Base-by-base conservation (phyloP, 2,113 vertebrate genomes). In the Strix aluco region DNA sequence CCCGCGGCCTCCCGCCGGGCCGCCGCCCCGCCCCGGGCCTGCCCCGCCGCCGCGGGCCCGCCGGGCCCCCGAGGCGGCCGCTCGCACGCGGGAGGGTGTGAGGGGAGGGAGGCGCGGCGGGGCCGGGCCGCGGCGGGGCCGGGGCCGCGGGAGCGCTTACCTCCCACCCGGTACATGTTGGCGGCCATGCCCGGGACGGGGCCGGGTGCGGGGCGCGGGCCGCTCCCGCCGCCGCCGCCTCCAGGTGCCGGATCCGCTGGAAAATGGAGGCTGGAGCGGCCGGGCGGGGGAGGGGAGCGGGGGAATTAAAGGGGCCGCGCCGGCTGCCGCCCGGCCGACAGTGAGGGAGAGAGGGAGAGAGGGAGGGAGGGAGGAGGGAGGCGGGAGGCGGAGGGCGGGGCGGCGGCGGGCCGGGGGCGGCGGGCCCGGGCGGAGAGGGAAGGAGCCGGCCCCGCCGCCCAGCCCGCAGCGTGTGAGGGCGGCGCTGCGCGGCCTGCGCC, bases 91-190 rank as follows among this genome's bases (percentile, higher is more conserved):
- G 18, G 30, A 57, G 34, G 55, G 13, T 11, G 40, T 4, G 52
- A 21, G 13, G 46, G 51, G 34, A 21, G 19, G 49, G 75, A 55
- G 44, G 19, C 57, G 61, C 36, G 62, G 55, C 30, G 20, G 26
- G 25, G 70, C 47, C 52, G n/a, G 80, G 49, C n/a, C 29, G 65
- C 79, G 70, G n/a, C 58, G 54, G 80, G 92, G 17, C 46, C 32
- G 22, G 38, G 52, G 59, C 34, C 46, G 5, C 18, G 22, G 63
- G 42, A 57, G 9, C 84, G 59, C 97, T 96, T 95, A 98, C 97
- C 97, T 97, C 97, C 97, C 71, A 98, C 97, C 96, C 97, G 92
- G 96, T 98, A 97, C 97, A 98, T 97, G 94, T 97, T 98, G 94
- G 96, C 97, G 55, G 97, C 97, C 97, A 98, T 98, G 92, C 94